These are phyloP conservation scores for Sylvilagus bachmani DNA, from an alignment of 2,113 vertebrate genomes.

Conservation along the genomic window DNA sequence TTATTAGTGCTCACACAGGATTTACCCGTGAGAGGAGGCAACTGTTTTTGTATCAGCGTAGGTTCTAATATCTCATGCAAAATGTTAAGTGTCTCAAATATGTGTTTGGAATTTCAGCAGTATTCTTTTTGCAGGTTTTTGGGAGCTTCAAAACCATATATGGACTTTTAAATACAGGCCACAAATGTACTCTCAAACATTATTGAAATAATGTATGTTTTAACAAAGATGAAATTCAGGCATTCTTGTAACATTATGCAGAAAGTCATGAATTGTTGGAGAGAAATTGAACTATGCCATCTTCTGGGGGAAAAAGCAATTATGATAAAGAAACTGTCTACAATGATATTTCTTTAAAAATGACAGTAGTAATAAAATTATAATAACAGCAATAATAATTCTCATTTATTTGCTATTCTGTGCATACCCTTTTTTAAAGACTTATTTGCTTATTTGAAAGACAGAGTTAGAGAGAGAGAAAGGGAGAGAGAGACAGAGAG, in stretches of 20 bases:
- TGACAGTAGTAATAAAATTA: not conserved
- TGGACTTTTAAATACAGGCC: not conserved
- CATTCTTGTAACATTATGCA: not conserved
- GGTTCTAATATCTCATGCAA: conserved; percentile 19
- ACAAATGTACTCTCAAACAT: not conserved
- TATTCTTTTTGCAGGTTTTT: not conserved
- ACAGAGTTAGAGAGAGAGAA: too few relatives aligned
- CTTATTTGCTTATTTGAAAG: too few relatives aligned
- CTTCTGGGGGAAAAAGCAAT: not conserved
- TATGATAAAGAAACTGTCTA: not conserved
- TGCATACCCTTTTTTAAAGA: not conserved
- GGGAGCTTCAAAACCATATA: not conserved
- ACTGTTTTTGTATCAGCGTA: conserved; percentile 43
- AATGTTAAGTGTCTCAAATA: not conserved
- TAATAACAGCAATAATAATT: not conserved
- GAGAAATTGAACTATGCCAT: conserved; percentile 13
- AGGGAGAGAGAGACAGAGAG: too few relatives aligned
- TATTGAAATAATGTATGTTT: not conserved
- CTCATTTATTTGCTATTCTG: not conserved
- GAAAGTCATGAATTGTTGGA: not conserved
- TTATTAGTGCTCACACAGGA: conserved; percentile 36
- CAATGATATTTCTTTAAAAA: not conserved
- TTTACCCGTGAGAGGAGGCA: conserved; percentile 17
- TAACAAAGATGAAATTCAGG: not conserved
- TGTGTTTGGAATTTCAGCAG: not conserved